phyloP scores from a whole-genome alignment of 2,888 invertebrate species.

The Hedychridium roseum region DNA sequence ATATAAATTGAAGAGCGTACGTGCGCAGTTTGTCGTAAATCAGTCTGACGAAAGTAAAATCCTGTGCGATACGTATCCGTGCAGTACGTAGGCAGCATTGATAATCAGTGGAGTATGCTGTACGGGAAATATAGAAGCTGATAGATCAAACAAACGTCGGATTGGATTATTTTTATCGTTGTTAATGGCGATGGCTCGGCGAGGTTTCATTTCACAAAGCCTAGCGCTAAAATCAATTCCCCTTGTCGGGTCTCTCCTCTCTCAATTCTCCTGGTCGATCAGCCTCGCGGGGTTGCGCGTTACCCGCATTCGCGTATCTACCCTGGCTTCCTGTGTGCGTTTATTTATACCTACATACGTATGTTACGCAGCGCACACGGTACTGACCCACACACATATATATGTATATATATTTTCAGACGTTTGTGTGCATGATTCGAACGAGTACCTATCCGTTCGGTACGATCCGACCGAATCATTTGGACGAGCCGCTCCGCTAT shows the following conservation, averaged over 20 bases:
- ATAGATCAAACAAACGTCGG: conserved; percentile 61
- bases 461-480: conserved; percentile 31
- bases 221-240: conserved; percentile 58
- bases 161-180: conserved; percentile 61
- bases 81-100: too few species aligned
- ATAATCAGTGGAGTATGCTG: conserved; percentile 15
- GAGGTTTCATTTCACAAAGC: conserved; percentile 60
- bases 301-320: not conserved
- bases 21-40: too few species aligned
- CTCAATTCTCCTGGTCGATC: conserved; percentile 31
- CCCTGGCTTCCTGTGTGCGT: too few species aligned
- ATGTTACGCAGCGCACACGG: not conserved
- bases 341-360: conserved; percentile 5
- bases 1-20: too few species aligned
- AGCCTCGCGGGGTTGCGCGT: conserved; percentile 4
- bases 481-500: conserved; percentile 24
- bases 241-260: conserved; percentile 39
- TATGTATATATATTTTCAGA: conserved; percentile 12
- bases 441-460: conserved; percentile 27
- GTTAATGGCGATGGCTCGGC: conserved; percentile 56
- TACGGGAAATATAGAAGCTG: conserved; percentile 45
- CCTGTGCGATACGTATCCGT: too few species aligned
- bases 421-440: conserved; percentile 4
- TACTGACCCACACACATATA: conserved; percentile 16
- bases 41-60: too few species aligned